A percentile compares a stretch with the other conserved stretches of the same genome.
phyloP scores from a whole-genome alignment of 2,888 invertebrate genomes.

The Achlya flavicornis region DNA sequence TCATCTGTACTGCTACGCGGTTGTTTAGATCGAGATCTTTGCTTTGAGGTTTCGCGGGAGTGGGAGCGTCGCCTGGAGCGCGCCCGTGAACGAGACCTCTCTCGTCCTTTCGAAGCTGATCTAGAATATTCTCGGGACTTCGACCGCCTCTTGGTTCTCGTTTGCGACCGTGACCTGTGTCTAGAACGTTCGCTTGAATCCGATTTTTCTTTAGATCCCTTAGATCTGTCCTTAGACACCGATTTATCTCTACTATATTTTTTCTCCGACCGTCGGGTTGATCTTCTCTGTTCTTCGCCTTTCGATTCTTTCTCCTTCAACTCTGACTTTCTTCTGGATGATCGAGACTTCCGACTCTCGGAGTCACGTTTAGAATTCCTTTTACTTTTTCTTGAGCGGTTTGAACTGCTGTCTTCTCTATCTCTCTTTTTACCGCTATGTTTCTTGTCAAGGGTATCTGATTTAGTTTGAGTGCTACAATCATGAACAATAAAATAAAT shows the following conservation, averaged over 20 bases:
- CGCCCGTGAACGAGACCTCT: conserved; percentile 46
- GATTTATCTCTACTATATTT: conserved; percentile 54
- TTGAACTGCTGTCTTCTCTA: conserved; percentile 46
- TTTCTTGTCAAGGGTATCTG: conserved; percentile 42
- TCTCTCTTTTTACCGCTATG: conserved; percentile 52
- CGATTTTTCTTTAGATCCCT: conserved; percentile 60
- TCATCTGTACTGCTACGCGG: conserved; percentile 52
- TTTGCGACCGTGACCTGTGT: conserved; percentile 58
- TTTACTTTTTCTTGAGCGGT: conserved; percentile 57
- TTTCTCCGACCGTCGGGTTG: conserved; percentile 59
- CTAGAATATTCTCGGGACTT: conserved; percentile 56
- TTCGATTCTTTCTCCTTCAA: conserved; percentile 54
- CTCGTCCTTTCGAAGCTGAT: conserved; percentile 55
- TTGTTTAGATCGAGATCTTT: conserved; percentile 49
- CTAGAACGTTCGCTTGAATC: conserved; percentile 57
- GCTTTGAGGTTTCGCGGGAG: conserved; percentile 40
- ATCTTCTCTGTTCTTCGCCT: conserved; percentile 46
- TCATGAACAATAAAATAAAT: conserved; percentile 5
- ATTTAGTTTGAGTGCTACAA: conserved; percentile 36
- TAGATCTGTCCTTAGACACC: conserved; percentile 55
- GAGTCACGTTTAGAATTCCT: conserved; percentile 65
- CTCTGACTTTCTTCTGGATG: conserved; percentile 62
- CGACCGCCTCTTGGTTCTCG: conserved; percentile 54
- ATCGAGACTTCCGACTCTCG: conserved; percentile 61
- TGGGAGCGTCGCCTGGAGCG: conserved; percentile 46